Percentiles rank a stretch among this genome's conserved stretches.
Evolutionary conservation across 1,140 invertebrate genomes (phyloP).

Genomic region (Cherax destructor): DNA sequence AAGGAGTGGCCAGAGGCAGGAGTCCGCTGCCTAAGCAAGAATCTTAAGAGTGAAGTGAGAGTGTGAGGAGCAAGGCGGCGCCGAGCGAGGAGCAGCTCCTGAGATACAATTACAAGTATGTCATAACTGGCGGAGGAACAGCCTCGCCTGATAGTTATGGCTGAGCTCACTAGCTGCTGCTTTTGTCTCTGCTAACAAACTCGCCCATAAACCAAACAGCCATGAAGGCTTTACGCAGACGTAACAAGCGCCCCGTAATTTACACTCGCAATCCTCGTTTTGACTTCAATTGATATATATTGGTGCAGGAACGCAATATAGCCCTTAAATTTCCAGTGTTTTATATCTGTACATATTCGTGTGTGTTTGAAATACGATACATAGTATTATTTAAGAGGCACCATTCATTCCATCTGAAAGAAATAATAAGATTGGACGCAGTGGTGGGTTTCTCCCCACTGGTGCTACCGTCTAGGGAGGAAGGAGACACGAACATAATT

Average conservation of each 20-base stretch:
- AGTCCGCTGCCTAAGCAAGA: no score
- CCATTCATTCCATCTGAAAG: neutral
- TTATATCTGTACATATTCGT: neutral
- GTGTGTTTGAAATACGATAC: neutral
- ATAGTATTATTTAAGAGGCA: neutral
- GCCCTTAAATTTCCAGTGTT: neutral
- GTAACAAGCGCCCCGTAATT: conserved; percentile 16
- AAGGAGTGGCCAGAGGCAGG: no score
- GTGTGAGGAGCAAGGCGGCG: no score
- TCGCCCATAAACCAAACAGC: conserved; percentile 22
- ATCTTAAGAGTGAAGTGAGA: no score
- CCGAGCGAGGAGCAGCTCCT: neutral
- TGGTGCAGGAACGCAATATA: neutral
- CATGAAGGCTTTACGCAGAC: conserved; percentile 28
- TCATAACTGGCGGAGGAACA: conserved; percentile 18
- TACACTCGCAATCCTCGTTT: conserved; percentile 8
- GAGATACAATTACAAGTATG: conserved; percentile 36
- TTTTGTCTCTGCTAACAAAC: conserved; percentile 40
- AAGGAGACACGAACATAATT: no score
- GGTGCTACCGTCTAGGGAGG: neutral
- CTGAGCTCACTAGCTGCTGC: neutral
- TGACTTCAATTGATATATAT: conserved; percentile 16
- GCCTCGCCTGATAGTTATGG: conserved; percentile 18
- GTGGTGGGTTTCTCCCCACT: neutral
- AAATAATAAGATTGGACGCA: neutral